Conservation (phyloP, 2,888 invertebrate species). For the Drosophila dives region DNA sequence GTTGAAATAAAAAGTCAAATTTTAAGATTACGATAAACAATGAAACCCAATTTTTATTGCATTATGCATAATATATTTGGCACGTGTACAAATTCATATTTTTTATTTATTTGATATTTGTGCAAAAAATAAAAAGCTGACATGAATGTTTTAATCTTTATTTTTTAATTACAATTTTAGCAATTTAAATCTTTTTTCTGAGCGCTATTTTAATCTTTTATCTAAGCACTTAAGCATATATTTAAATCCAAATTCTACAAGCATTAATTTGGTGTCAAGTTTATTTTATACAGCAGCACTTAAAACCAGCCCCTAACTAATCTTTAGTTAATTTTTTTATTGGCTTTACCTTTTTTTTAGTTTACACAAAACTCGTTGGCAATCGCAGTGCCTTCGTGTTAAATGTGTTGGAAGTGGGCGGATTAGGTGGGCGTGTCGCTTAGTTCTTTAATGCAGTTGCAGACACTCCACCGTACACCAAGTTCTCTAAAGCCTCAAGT, state of each 20-base stretch:
- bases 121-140: not conserved
- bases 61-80: not conserved
- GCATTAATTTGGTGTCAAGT: slow-evolving; percentile 41
- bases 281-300: slow-evolving; percentile 26
- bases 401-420: slow-evolving; percentile 48
- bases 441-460: slow-evolving; percentile 56
- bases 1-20: not conserved
- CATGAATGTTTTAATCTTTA: not conserved
- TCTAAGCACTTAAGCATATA: not conserved
- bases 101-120: not conserved
- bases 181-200: not conserved
- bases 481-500: slow-evolving; percentile 46
- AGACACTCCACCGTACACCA: slow-evolving; percentile 19
- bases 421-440: slow-evolving; percentile 53
- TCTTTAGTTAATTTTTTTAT: slow-evolving; percentile 25
- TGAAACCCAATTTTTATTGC: not conserved
- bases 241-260: slow-evolving; percentile 2
- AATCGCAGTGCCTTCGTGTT: slow-evolving; percentile 20
- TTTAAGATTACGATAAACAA: not conserved
- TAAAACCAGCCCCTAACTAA: slow-evolving; percentile 35
- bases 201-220: not conserved
- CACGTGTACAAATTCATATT: not conserved
- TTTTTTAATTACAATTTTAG: not conserved
- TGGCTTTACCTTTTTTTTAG: slow-evolving; percentile 10
- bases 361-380: slow-evolving; percentile 34